These are phyloP conservation scores for Amiota communis DNA, from an alignment of 2,888 invertebrate genomes.

Conservation along the genomic window DNA sequence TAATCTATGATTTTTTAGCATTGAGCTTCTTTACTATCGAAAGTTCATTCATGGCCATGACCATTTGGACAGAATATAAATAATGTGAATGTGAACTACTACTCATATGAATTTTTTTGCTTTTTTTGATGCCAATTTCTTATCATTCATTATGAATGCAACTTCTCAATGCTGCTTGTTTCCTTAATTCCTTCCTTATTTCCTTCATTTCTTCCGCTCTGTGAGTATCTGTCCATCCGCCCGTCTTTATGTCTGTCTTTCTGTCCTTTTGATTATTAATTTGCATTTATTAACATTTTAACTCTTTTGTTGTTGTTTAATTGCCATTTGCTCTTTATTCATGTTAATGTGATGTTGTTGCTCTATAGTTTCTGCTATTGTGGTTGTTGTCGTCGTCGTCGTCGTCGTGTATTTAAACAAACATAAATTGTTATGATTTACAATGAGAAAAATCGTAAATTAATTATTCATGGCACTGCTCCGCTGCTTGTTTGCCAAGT, in stretches of 20 bases:
- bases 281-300: conserved; percentile 7
- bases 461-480: conserved; percentile 54
- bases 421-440: conserved; percentile 67
- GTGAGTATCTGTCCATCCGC: too few relatives aligned
- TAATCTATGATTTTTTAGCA: too few relatives aligned
- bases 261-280: too few relatives aligned
- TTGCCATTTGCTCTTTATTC: conserved; percentile 25
- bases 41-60: too few relatives aligned
- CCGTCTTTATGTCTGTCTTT: too few relatives aligned
- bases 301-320: conserved; percentile 29
- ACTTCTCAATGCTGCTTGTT: neutral
- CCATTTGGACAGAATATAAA: too few relatives aligned
- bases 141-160: too few relatives aligned
- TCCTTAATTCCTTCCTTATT: conserved; percentile 9
- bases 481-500: conserved; percentile 23
- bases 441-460: conserved; percentile 63
- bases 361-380: too few relatives aligned
- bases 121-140: too few relatives aligned
- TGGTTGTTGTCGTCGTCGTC: conserved; percentile 40
- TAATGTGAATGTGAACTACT: too few relatives aligned
- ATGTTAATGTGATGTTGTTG: conserved; percentile 35
- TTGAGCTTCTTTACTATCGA: too few relatives aligned
- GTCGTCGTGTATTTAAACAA: conserved; percentile 46
- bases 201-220: neutral
- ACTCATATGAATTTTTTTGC: too few relatives aligned